phyloP scores from a whole-genome alignment of 2,113 vertebrate species.

The Lamprotornis superbus region DNA sequence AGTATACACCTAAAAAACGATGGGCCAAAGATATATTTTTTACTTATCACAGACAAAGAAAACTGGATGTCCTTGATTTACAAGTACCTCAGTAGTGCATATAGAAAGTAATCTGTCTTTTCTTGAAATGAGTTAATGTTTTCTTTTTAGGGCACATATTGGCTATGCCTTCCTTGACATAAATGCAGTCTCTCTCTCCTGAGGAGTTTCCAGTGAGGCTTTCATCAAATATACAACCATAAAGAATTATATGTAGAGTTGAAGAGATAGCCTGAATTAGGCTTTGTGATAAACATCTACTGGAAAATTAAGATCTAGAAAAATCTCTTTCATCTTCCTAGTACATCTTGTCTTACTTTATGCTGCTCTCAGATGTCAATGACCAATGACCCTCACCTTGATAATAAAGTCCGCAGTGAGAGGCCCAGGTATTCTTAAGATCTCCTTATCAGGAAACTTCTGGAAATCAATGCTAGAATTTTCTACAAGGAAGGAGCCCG shows the following conservation, averaged over 20 bases:
- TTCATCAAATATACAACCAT: neutral
- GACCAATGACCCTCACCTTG: conserved; percentile 79
- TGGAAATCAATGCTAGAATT: conserved; percentile 94
- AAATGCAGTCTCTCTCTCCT: neutral
- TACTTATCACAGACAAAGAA: neutral
- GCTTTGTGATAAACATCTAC: neutral
- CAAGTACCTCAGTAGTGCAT: neutral
- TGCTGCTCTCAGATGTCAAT: neutral
- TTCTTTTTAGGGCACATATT: neutral
- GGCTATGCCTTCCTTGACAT: neutral
- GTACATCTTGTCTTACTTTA: neutral
- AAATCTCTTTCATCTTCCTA: neutral
- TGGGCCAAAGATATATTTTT: neutral
- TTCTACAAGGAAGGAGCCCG: conserved; percentile 84
- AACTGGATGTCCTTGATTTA: neutral
- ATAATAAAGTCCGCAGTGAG: conserved; percentile 91
- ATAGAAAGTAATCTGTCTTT: neutral
- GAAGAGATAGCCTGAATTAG: neutral
- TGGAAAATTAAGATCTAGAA: neutral
- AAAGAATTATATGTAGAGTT: neutral
- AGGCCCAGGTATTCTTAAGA: conserved; percentile 88
- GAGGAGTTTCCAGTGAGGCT: neutral
- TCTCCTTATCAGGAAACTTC: conserved; percentile 90
- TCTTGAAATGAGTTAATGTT: neutral
- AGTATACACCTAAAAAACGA: neutral